Conservation (phyloP, 1,140 invertebrate genomes). For the Zaprionus nigranus region DNA sequence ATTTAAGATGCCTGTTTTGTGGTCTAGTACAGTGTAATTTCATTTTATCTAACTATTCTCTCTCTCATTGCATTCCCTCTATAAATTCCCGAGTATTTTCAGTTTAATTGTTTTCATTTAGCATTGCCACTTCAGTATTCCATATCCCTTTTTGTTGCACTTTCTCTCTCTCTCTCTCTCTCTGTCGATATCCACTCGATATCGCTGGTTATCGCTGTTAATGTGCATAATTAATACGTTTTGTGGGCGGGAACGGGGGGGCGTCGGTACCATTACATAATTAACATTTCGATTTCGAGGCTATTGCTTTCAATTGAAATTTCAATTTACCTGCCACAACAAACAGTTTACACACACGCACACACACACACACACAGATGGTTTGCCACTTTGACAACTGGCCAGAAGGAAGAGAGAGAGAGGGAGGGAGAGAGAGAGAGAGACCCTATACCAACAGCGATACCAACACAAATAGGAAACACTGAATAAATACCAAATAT, state of each 20-base stretch:
- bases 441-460: not conserved
- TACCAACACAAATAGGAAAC: not conserved
- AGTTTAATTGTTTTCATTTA: not conserved
- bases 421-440: no score
- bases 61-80: not conserved
- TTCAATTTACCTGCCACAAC: constrained; percentile 12
- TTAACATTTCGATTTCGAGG: constrained; percentile 11
- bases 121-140: not conserved
- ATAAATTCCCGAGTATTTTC: not conserved
- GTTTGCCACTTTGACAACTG: constrained; percentile 19
- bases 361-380: not conserved
- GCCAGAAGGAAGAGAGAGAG: not conserved
- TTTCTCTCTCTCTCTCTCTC: no score
- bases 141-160: not conserved
- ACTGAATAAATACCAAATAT: constrained; percentile 1
- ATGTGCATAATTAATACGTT: constrained; percentile 6
- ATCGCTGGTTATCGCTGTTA: not conserved
- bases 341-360: constrained; percentile 1
- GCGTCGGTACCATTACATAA: constrained; percentile 5
- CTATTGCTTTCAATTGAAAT: constrained; percentile 13
- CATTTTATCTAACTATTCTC: not conserved
- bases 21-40: not conserved
- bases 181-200: not conserved
- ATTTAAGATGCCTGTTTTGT: not conserved
- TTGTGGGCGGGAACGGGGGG: no score